phyloP scores from a whole-genome alignment of 2,888 invertebrate species.

The Zhuqinia jingwanae region DNA sequence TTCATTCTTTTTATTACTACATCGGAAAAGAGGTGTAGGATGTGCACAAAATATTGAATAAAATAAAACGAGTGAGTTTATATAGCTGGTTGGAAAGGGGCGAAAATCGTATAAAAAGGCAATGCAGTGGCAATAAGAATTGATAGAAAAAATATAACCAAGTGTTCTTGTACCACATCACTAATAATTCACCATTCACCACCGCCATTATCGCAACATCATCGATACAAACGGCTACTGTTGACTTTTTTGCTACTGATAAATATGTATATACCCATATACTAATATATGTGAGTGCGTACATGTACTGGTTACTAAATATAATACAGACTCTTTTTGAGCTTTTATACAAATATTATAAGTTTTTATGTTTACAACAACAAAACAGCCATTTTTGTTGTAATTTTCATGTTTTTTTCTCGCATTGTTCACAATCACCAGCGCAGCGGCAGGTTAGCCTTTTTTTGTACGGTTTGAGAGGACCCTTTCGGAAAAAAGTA shows the following conservation, averaged over 20 bases:
- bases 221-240: constrained; percentile 12
- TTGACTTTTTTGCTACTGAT: constrained; percentile 34
- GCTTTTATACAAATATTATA: neutral
- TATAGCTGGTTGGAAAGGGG: no score
- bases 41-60: neutral
- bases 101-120: constrained; percentile 6
- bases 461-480: constrained; percentile 23
- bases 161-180: neutral
- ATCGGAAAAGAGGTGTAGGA: neutral
- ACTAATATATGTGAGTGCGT: neutral
- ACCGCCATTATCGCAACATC: neutral
- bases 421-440: constrained; percentile 33
- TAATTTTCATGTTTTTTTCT: neutral
- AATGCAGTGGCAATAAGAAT: neutral
- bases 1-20: neutral
- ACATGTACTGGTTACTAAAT: neutral
- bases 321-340: no score
- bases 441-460: constrained; percentile 37
- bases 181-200: no score
- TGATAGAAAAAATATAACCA: neutral
- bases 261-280: neutral
- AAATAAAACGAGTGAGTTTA: neutral
- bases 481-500: constrained; percentile 25
- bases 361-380: neutral
- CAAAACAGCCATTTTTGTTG: neutral